Base-by-base conservation (phyloP, 1,140 invertebrate species). In the Diachasma alloeum region DNA sequence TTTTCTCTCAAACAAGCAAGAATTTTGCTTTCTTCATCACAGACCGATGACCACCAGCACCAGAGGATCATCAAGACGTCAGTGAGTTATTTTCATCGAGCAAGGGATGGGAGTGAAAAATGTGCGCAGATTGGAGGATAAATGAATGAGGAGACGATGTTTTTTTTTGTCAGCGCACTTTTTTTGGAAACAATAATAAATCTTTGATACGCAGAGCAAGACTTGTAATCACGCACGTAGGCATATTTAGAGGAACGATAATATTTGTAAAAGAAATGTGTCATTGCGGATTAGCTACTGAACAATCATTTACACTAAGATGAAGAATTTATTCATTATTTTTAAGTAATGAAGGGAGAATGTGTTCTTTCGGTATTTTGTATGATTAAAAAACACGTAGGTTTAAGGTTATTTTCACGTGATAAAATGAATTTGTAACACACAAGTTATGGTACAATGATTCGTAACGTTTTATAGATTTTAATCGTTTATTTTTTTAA, bases 161-260 rank as follows among this genome's bases (percentile, higher is more conserved):
- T n/a, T 11, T 46, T 46, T 59, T 59, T 59, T 59, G 4, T 59
- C 17, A 22, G 59, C 19, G 59, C 59, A 63, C 22, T 63, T 63
- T 42, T n/a, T 44, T 68, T 17, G 72, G n/a, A 63, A 74, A 66
- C 17, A 24, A 67, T 67, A 68, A 75, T 68, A 67, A 75, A 75
- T 68, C 37, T 75, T 75, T 75, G 73, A 75, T 75, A 75, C 73
- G 73, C 63, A 74, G 66, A 68, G 69, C 69, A 71, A 71, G 42
- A 71, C 37, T 42, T 71, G 42, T 42, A 71, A 71, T 26, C 42
- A 48, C 42, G 69, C 69, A 71, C 69, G 37, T 71, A 72, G 42
- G 24, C 19, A 44, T 71, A 71, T 46, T 71, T 71, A 71, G 42
- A 26, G 17, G 11, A 24, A 71, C 0, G 13, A 71, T 48, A 48